phyloP scores from a whole-genome alignment of 2,797 vertebrate species.

The Enoplosus armatus region DNA sequence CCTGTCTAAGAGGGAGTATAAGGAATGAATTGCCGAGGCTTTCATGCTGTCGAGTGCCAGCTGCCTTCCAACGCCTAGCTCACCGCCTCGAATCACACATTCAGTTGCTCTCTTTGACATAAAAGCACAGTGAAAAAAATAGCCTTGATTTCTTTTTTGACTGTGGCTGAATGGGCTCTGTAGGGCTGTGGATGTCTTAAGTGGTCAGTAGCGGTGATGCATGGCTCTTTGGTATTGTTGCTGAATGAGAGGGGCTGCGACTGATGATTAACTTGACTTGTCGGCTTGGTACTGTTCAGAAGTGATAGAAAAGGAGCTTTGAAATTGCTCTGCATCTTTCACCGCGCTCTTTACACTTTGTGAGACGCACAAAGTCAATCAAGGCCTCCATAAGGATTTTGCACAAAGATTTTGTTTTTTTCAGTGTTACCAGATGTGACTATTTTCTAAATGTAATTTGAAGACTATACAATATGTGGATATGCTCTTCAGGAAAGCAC shows the following conservation, averaged over 20 bases:
- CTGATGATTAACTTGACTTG: constrained; percentile 80
- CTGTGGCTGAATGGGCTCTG: constrained; percentile 75
- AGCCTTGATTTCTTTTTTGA: constrained; percentile 84
- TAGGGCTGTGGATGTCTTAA: constrained; percentile 80
- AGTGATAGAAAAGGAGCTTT: constrained; percentile 69
- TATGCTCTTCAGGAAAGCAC: constrained; percentile 51
- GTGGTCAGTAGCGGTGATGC: constrained; percentile 78
- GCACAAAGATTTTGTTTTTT: constrained; percentile 69
- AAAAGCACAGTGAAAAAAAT: constrained; percentile 81
- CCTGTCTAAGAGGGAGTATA: constrained; percentile 69
- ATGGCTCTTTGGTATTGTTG: constrained; percentile 77
- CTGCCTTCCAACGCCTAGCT: constrained; percentile 81
- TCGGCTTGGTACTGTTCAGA: constrained; percentile 75
- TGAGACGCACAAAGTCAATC: constrained; percentile 70
- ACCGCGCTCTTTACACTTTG: constrained; percentile 59
- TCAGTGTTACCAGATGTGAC: constrained; percentile 74
- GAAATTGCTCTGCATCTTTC: constrained; percentile 69
- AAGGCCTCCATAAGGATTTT: constrained; percentile 71
- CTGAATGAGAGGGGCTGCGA: constrained; percentile 81
- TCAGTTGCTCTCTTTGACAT: constrained; percentile 81
- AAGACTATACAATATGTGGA: constrained; percentile 44
- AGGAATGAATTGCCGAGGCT: constrained; percentile 77
- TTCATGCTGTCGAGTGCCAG: constrained; percentile 82
- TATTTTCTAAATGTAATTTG: constrained; percentile 65
- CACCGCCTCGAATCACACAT: constrained; percentile 77